A percentile compares a stretch with the other conserved stretches of the same genome.
phyloP scores from a whole-genome alignment of 1,140 invertebrate genomes.

The Dreissena rostriformis region DNA sequence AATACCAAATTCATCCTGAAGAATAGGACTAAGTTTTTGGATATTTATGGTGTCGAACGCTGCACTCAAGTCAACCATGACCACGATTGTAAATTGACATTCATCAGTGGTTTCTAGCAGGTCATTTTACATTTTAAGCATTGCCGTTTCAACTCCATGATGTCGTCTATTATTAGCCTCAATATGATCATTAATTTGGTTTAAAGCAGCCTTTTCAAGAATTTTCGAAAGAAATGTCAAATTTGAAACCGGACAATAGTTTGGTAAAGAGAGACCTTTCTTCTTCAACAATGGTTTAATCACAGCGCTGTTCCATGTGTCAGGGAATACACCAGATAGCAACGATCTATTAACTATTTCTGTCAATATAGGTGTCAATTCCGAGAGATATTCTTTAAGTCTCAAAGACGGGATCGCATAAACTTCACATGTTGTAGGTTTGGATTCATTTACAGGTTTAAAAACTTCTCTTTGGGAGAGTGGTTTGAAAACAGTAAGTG shows the following conservation, averaged over 20 bases:
- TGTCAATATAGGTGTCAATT: not conserved
- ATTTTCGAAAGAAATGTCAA: not conserved
- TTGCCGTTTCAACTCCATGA: no score
- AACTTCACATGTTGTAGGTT: not conserved
- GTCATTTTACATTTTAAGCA: no score
- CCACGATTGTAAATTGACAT: not conserved
- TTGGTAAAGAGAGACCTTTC: no score
- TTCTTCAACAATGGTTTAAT: not conserved
- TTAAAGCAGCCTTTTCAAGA: no score
- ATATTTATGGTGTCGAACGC: no score
- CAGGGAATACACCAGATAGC: not conserved
- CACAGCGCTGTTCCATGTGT: no score
- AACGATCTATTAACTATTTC: not conserved
- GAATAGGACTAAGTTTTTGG: no score
- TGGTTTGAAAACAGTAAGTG: no score
- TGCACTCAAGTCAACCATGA: no score
- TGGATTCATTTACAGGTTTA: not conserved
- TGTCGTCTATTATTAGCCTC: no score
- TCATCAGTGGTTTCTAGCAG: not conserved
- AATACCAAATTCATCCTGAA: no score
- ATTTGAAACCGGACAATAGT: not conserved
- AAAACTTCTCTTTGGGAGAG: not conserved
- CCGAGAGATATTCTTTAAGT: not conserved
- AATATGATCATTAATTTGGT: no score
- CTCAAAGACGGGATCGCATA: not conserved